A percentile compares a stretch with the other conserved stretches of the same genome.
These are phyloP conservation scores for Potamarius usumacintae DNA, from an alignment of 2,113 vertebrate genomes.

Conservation along the genomic window DNA sequence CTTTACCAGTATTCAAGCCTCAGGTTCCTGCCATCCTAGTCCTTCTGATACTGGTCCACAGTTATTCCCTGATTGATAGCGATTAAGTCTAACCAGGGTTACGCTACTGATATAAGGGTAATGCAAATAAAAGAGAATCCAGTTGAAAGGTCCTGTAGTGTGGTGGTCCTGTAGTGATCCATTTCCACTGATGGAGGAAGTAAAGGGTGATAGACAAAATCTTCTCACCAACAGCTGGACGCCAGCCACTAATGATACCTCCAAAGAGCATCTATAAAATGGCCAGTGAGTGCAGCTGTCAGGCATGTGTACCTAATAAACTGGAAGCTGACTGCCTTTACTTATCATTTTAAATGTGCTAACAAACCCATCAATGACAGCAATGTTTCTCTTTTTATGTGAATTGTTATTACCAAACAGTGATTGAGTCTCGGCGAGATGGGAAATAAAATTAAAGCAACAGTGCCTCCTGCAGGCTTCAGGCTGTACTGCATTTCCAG, in stretches of 20 bases:
- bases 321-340: not conserved
- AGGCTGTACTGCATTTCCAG: slow-evolving; percentile 37
- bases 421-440: not conserved
- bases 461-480: slow-evolving; percentile 47
- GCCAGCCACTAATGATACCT: not conserved
- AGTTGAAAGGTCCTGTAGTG: no score
- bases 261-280: slow-evolving; percentile 16
- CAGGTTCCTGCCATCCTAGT: no score
- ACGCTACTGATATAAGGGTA: not conserved
- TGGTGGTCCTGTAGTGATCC: not conserved
- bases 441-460: slow-evolving; percentile 47
- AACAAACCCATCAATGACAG: not conserved
- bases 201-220: not conserved
- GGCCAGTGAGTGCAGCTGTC: not conserved
- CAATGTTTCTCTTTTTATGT: slow-evolving; percentile 18
- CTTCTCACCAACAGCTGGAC: slow-evolving; percentile 2
- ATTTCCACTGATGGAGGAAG: not conserved
- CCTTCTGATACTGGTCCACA: no score
- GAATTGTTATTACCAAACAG: slow-evolving; percentile 12
- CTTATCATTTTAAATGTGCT: slow-evolving; percentile 25
- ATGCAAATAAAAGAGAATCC: not conserved
- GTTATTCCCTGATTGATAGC: no score
- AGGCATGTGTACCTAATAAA: slow-evolving; percentile 15
- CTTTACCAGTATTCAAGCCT: no score
- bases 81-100: no score